Conservation (phyloP, 2,888 invertebrate species). For the Psylliodes chrysocephalus region DNA sequence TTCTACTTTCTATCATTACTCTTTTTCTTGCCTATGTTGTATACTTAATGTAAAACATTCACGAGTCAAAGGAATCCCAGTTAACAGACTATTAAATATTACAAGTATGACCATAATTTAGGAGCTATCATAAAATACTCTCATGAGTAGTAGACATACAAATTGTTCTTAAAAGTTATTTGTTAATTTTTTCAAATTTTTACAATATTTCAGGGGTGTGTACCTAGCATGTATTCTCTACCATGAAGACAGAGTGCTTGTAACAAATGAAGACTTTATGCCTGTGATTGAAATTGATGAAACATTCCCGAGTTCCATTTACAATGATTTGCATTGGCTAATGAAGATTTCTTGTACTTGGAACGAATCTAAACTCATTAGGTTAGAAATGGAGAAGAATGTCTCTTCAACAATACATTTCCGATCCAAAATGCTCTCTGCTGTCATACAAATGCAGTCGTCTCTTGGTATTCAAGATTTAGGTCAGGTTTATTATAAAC, state of each 20-base stretch:
- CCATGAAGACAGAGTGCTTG: slow-evolving; percentile 94
- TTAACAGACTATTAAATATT: too few species aligned
- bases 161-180: too few species aligned
- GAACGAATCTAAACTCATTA: slow-evolving; percentile 93
- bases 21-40: too few species aligned
- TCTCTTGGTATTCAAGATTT: slow-evolving; percentile 82
- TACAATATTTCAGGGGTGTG: slow-evolving; percentile 78
- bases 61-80: too few species aligned
- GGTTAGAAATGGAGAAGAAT: slow-evolving; percentile 95
- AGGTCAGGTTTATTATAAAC: slow-evolving; percentile 93
- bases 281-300: slow-evolving; percentile 98
- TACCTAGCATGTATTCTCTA: slow-evolving; percentile 93
- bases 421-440: slow-evolving; percentile 89
- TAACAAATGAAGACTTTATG: slow-evolving; percentile 96
- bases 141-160: too few species aligned
- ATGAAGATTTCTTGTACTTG: slow-evolving; percentile 94
- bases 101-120: too few species aligned
- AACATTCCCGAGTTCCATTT: slow-evolving; percentile 90
- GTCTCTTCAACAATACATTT: slow-evolving; percentile 92
- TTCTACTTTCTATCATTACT: too few species aligned
- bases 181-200: too few species aligned
- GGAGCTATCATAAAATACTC: too few species aligned
- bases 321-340: slow-evolving; percentile 96
- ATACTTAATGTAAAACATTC: too few species aligned
- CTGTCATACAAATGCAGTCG: slow-evolving; percentile 88